Conservation (phyloP, 2,797 vertebrate species). For the Dallia pectoralis region DNA sequence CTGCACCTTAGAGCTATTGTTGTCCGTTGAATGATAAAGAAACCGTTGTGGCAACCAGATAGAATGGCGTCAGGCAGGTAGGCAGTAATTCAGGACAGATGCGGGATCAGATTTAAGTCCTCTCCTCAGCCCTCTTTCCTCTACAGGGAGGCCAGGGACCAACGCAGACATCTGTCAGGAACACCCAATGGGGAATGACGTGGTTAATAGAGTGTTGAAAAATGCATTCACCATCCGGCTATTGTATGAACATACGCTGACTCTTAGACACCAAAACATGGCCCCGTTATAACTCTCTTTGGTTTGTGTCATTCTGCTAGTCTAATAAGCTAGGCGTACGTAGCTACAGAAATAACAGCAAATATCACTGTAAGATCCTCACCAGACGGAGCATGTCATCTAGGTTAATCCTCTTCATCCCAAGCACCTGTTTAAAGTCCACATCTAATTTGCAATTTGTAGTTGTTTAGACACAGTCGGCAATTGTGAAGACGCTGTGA, state of each 20-base stretch:
- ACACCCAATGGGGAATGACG: constrained; percentile 68
- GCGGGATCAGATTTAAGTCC: constrained; percentile 63
- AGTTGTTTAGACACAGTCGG: constrained; percentile 39
- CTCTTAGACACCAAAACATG: constrained; percentile 53
- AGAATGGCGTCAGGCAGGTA: constrained; percentile 48
- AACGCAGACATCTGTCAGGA: constrained; percentile 74
- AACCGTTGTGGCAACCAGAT: constrained; percentile 53
- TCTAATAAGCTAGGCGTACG: background rate
- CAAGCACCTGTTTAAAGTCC: constrained; percentile 46
- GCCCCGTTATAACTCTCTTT: constrained; percentile 58
- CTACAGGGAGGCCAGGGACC: constrained; percentile 64
- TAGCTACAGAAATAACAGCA: constrained; percentile 6
- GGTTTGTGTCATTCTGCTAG: constrained; percentile 20
- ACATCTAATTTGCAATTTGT: constrained; percentile 38
- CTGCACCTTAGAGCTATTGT: constrained; percentile 52
- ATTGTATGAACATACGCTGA: constrained; percentile 69
- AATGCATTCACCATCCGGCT: constrained; percentile 66
- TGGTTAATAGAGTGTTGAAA: constrained; percentile 71
- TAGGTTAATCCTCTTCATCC: constrained; percentile 22
- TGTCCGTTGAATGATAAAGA: constrained; percentile 63
- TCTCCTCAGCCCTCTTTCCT: constrained; percentile 57
- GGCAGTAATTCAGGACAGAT: constrained; percentile 68
- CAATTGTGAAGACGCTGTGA: constrained; percentile 25
- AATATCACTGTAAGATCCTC: constrained; percentile 25
- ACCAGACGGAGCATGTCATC: constrained; percentile 27